Percentiles rank a stretch among this genome's conserved stretches.
phyloP scores from a whole-genome alignment of 2,113 vertebrate genomes.

The Sakesphorus luctuosus region DNA sequence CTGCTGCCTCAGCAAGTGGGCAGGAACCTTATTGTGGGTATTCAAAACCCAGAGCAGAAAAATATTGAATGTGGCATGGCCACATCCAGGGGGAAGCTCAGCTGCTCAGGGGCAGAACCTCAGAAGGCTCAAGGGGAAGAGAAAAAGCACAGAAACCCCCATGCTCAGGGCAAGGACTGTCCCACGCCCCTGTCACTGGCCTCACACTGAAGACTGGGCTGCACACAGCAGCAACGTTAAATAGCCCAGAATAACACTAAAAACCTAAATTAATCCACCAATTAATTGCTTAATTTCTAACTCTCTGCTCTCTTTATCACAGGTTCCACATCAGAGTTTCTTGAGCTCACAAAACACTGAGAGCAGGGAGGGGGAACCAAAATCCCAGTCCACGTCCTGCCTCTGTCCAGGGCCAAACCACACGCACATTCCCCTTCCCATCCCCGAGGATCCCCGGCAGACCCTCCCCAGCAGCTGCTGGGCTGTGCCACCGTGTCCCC shows the following conservation, averaged over 20 bases:
- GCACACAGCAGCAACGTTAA: not conserved
- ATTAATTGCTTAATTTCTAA: not conserved
- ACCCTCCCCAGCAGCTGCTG: too few relatives aligned
- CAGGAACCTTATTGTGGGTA: not conserved
- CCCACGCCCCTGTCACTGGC: not conserved
- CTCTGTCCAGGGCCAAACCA: not conserved
- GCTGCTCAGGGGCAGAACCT: fast-evolving
- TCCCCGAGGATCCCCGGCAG: not conserved
- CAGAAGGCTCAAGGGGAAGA: not conserved
- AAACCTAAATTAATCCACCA: not conserved
- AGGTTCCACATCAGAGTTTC: not conserved
- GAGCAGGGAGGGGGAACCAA: not conserved
- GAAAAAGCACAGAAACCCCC: not conserved
- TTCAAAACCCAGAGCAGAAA: not conserved
- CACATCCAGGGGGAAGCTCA: not conserved
- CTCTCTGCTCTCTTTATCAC: not conserved
- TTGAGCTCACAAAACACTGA: not conserved
- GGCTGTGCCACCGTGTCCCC: not conserved
- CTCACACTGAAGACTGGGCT: not conserved
- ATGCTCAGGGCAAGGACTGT: not conserved
- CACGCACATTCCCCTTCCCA: fast-evolving
- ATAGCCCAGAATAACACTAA: not conserved
- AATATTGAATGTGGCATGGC: not conserved
- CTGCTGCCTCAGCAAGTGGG: not conserved
- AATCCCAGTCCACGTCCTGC: not conserved